Percentiles rank a stretch among this genome's conserved stretches.
Conservation (phyloP, 2,797 vertebrate genomes). For the Ispidina picta region DNA sequence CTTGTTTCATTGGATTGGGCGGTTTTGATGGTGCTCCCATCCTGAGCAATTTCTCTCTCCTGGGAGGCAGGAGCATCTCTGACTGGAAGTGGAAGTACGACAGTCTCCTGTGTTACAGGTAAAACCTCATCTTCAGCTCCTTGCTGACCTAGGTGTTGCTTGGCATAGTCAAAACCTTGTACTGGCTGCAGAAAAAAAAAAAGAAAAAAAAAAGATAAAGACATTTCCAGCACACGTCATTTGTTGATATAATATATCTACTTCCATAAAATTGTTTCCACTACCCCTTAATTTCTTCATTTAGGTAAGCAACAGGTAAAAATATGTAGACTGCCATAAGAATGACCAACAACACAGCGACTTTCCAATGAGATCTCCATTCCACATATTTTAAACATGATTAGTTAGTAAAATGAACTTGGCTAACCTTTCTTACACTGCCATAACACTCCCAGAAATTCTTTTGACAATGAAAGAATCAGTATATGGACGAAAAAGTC, state of each 20-base stretch:
- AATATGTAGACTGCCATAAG: not conserved
- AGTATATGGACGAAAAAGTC: not conserved
- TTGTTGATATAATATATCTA: not conserved
- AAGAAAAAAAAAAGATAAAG: not conserved
- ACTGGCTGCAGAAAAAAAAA: slow-evolving; percentile 83
- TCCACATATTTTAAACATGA: not conserved
- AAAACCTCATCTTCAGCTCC: slow-evolving; percentile 92
- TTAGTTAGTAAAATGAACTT: not conserved
- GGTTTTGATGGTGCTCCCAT: slow-evolving; percentile 90
- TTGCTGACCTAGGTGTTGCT: slow-evolving; percentile 96
- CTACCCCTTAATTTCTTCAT: not conserved
- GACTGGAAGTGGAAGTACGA: slow-evolving; percentile 89
- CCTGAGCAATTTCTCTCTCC: slow-evolving; percentile 87
- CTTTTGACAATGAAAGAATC: not conserved
- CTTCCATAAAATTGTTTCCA: not conserved
- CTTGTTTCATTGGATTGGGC: slow-evolving; percentile 86
- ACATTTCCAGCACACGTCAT: not conserved
- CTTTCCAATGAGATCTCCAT: not conserved
- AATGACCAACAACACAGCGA: not conserved
- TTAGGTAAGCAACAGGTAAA: not conserved
- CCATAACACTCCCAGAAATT: not conserved
- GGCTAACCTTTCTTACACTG: not conserved
- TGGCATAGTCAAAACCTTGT: slow-evolving; percentile 98
- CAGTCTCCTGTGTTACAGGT: slow-evolving; percentile 92
- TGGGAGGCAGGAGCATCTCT: slow-evolving; percentile 87